Base-by-base conservation (phyloP, 2,888 invertebrate species). In the Melanchra persicariae region DNA sequence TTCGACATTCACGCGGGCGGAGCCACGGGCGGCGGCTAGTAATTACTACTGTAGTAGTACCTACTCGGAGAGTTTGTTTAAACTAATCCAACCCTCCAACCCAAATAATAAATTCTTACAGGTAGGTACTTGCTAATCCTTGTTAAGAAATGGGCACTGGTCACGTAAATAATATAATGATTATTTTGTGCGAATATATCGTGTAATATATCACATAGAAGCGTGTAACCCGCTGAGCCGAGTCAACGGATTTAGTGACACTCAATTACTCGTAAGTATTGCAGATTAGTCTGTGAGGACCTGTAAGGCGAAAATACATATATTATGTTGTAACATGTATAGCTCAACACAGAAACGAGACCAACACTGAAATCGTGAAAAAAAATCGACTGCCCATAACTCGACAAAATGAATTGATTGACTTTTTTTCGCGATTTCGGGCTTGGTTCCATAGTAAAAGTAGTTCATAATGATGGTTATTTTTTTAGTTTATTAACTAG, bases 231-330 rank as follows among this genome's bases (percentile, higher is more conserved):
- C 49, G 19, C 9, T 45, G 62, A 74, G 80, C 62, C 68, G 58
- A 67, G 75, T 74, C 58, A 74, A 67, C 54, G 80, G 81, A 74
- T 80, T 77, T 79, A 19, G 52, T 43, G 61, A 58, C 61, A 67
- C 67, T 74, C 61, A 62, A 67, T 80, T 74, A 70, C 71, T 49
- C 22, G 55, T 51, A 67, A 74, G 80, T 74, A 74, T 73, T 19
- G 12, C 37, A 63, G 81, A 77, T 77, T 80, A 77, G 24, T 54
- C 34, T 54, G 26, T n/a, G 57, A 26, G 22, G 62, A 77, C n/a
- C 51, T 57, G 49, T 66, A 34, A 52, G 51, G 12, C 19, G 45
- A 57, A 43, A 34, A 43, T 71, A 52, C 1, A 10, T 55, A 49
- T 43, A 40, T 45, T 49, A 61, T 24, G n/a, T 37, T 55, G 26